Evolutionary conservation across 2,888 invertebrate genomes (phyloP).

Genomic region (Sarcophaga variegata): DNA sequence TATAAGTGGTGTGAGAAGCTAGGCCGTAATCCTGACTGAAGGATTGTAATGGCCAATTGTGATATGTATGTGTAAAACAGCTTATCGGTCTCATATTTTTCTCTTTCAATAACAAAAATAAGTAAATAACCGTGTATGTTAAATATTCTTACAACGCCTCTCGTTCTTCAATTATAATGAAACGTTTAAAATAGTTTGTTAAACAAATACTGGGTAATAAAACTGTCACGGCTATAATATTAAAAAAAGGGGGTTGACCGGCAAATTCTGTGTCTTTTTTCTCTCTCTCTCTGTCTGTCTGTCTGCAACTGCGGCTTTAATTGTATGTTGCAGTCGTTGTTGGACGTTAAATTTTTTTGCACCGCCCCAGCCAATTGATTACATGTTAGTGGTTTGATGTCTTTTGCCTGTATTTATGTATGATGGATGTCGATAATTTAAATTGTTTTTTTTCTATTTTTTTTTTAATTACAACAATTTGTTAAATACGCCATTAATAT

Average conservation of each 20-base stretch:
- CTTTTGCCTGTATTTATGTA: not conserved
- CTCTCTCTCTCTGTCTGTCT: too few species aligned
- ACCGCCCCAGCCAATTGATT: not conserved
- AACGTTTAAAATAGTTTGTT: not conserved
- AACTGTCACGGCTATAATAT: not conserved
- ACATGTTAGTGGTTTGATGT: slow-evolving; percentile 5
- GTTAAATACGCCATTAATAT: slow-evolving; percentile 50
- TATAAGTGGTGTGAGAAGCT: too few species aligned
- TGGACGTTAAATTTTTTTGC: not conserved
- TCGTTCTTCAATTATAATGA: not conserved
- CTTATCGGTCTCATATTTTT: too few species aligned
- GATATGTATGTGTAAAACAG: too few species aligned
- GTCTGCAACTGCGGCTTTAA: not conserved
- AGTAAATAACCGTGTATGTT: too few species aligned
- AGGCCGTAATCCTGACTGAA: too few species aligned
- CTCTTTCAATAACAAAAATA: too few species aligned
- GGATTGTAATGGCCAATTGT: too few species aligned
- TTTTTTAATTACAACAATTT: slow-evolving; percentile 22
- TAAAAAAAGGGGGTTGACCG: not conserved
- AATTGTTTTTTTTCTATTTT: not conserved
- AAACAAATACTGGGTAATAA: not conserved
- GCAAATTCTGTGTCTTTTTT: not conserved
- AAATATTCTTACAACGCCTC: not conserved
- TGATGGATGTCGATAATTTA: slow-evolving; percentile 1
- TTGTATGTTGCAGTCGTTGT: not conserved